Evolutionary conservation across 2,113 vertebrate genomes (phyloP).

Genomic region (Tachysurus vachellii): DNA sequence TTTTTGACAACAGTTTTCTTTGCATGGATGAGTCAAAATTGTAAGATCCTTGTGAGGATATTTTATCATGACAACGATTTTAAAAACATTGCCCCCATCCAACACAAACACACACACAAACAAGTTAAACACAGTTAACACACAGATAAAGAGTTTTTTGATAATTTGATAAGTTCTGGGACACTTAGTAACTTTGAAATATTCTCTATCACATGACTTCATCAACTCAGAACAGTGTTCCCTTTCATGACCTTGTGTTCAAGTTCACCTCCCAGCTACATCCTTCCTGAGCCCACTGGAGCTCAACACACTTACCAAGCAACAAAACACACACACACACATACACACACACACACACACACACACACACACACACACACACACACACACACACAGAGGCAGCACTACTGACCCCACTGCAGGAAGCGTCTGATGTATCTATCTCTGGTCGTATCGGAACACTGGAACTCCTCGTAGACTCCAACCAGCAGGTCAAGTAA

Average conservation of each 20-base stretch:
- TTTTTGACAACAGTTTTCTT: not conserved
- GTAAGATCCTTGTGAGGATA: not conserved
- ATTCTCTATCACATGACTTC: not conserved
- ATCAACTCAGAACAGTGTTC: constrained; percentile 29
- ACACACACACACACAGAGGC: constrained; percentile 14
- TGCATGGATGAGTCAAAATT: not conserved
- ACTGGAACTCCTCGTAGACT: constrained; percentile 80
- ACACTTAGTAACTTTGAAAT: constrained; percentile 17
- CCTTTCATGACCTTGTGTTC: constrained; percentile 50
- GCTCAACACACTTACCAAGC: constrained; percentile 21
- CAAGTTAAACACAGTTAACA: not conserved
- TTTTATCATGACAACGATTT: too few species aligned
- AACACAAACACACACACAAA: not conserved
- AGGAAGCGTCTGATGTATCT: constrained; percentile 79
- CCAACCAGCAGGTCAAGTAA: constrained; percentile 83
- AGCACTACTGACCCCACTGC: constrained; percentile 80
- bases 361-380: constrained; percentile 29
- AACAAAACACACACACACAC: constrained; percentile 33
- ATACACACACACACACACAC: constrained; percentile 10
- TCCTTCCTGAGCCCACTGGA: constrained; percentile 30
- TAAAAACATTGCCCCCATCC: not conserved
- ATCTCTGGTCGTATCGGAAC: constrained; percentile 72
- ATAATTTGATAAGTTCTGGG: not conserved
- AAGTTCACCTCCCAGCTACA: constrained; percentile 35
- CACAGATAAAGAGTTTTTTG: not conserved